These are phyloP conservation scores for Leucophenga montana DNA, from an alignment of 2,888 invertebrate genomes.

Conservation along the genomic window DNA sequence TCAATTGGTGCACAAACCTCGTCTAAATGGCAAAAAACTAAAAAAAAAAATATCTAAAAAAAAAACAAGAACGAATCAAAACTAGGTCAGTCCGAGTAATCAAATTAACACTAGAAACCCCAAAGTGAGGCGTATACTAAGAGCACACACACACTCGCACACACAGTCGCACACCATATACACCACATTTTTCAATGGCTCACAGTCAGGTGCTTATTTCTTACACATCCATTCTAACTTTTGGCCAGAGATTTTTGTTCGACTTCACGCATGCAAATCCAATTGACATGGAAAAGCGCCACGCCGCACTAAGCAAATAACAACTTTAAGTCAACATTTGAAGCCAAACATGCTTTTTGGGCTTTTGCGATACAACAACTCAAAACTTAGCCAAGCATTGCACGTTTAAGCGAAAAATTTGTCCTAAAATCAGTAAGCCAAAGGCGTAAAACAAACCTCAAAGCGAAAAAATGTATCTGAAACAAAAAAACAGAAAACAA, in stretches of 20 bases:
- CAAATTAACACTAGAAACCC: neutral
- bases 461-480: too few species aligned
- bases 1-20: neutral
- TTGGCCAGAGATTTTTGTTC: neutral
- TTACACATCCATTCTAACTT: too few species aligned
- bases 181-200: too few species aligned
- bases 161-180: too few species aligned
- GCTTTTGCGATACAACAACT: neutral
- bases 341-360: neutral
- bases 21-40: neutral
- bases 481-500: neutral
- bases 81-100: neutral
- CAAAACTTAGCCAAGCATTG: constrained; percentile 11
- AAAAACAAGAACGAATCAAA: neutral
- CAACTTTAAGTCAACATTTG: neutral
- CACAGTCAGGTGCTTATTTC: too few species aligned
- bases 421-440: neutral
- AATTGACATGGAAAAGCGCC: constrained; percentile 17
- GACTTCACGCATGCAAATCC: constrained; percentile 18
- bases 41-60: neutral
- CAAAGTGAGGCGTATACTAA: too few species aligned
- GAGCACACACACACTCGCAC: too few species aligned
- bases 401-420: constrained; percentile 21
- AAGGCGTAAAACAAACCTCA: constrained; percentile 23
- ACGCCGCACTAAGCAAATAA: neutral